Percentiles rank a stretch among this genome's conserved stretches.
phyloP scores from a whole-genome alignment of 2,797 vertebrate genomes.

The Zalophus californianus region DNA sequence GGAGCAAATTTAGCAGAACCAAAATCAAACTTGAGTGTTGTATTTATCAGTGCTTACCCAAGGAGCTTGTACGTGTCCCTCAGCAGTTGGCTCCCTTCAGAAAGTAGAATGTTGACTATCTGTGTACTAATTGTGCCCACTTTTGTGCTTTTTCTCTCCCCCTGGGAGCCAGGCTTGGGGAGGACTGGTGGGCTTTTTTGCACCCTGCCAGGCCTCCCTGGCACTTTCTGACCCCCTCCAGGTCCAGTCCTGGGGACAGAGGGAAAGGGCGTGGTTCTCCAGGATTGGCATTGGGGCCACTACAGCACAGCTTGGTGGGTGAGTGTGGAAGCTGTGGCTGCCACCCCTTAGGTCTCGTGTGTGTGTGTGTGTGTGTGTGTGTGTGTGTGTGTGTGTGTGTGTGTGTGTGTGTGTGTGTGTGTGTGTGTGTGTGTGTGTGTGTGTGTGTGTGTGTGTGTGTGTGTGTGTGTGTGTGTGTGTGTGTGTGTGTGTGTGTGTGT shows the following conservation, averaged over 20 bases:
- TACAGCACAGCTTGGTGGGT: not conserved
- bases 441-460: not conserved
- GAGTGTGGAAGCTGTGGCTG: not conserved
- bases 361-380: not conserved
- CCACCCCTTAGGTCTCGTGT: not conserved
- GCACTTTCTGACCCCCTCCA: not conserved
- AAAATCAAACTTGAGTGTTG: constrained; percentile 3
- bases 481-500: not conserved
- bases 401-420: not conserved
- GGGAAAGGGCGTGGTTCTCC: not conserved
- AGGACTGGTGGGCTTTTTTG: not conserved
- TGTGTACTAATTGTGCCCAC: not conserved
- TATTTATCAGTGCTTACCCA: not conserved
- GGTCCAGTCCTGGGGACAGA: not conserved
- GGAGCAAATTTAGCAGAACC: not conserved
- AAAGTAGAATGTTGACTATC: not conserved
- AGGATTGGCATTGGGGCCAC: not conserved
- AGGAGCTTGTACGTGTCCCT: not conserved
- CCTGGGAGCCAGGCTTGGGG: not conserved
- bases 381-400: not conserved
- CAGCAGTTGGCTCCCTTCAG: not conserved
- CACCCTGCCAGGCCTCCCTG: not conserved
- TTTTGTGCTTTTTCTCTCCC: not conserved
- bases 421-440: not conserved
- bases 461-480: not conserved